Conservation (phyloP, 2,888 invertebrate genomes). For the Catocala fraxini region DNA sequence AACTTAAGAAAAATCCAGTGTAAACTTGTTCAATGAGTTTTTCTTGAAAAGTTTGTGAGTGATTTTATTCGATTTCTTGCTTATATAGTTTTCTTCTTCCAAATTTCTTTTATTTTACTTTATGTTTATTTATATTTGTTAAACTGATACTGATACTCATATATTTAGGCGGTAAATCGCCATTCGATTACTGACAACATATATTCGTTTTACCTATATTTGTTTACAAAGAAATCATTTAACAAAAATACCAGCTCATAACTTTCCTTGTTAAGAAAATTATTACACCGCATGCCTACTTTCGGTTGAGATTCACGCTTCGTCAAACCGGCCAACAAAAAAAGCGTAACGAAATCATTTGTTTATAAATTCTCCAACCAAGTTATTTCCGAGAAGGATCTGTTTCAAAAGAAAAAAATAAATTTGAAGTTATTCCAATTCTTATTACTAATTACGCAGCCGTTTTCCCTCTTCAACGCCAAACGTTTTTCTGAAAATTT, state of each 20-base stretch:
- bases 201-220: not conserved
- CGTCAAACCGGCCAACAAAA: constrained; percentile 2
- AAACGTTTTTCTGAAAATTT: constrained; percentile 39
- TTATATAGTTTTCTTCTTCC: too few species aligned
- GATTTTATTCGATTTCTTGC: too few species aligned
- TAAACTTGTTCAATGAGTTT: too few species aligned
- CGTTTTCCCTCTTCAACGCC: constrained; percentile 36
- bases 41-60: too few species aligned
- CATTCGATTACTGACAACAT: too few species aligned
- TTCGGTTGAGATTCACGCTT: constrained; percentile 8
- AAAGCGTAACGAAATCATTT: constrained; percentile 9
- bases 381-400: constrained; percentile 26
- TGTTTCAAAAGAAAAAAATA: constrained; percentile 25
- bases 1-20: too few species aligned
- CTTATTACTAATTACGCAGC: constrained; percentile 44
- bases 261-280: not conserved
- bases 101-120: too few species aligned
- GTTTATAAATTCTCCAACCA: constrained; percentile 12
- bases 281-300: constrained; percentile 1
- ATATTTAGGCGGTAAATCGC: not conserved
- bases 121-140: too few species aligned
- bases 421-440: constrained; percentile 34
- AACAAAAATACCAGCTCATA: not conserved
- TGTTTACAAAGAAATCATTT: not conserved
- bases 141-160: not conserved